These are phyloP conservation scores for Araneus ventricosus DNA, from an alignment of 1,140 invertebrate genomes.

Conservation along the genomic window DNA sequence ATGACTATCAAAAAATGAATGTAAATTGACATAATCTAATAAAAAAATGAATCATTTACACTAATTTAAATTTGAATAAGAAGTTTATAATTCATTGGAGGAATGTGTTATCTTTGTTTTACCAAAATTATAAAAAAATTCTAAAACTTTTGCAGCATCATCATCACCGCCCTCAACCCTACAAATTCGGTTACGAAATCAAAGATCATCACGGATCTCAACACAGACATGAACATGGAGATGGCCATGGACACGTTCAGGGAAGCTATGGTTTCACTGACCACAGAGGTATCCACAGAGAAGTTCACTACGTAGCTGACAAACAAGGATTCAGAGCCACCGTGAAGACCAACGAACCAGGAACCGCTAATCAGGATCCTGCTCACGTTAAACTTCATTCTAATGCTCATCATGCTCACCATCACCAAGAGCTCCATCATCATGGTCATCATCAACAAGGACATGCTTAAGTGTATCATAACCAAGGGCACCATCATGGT, in stretches of 20 bases:
- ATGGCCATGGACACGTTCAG: constrained; percentile 68
- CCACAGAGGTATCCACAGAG: constrained; percentile 58
- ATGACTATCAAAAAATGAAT: too few species aligned
- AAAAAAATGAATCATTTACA: neutral
- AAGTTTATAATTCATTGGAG: neutral
- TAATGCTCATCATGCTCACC: neutral
- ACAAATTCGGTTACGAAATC: constrained; percentile 41
- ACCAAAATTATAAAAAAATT: neutral
- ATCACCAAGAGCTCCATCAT: neutral
- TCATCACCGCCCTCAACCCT: constrained; percentile 28
- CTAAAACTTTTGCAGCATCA: neutral
- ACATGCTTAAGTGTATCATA: neutral
- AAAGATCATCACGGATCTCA: constrained; percentile 47
- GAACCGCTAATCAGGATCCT: neutral
- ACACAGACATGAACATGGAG: constrained; percentile 60
- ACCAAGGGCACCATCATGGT: neutral
- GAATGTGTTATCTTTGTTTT: neutral
- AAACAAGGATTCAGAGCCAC: constrained; percentile 29
- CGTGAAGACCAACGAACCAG: constrained; percentile 65
- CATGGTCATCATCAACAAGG: neutral
- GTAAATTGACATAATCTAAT: neutral
- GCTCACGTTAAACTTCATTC: constrained; percentile 68
- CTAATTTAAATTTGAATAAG: neutral
- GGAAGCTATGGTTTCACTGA: constrained; percentile 69
- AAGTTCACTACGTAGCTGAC: constrained; percentile 65